phyloP scores from a whole-genome alignment of 2,113 vertebrate species.

The Martes martes region DNA sequence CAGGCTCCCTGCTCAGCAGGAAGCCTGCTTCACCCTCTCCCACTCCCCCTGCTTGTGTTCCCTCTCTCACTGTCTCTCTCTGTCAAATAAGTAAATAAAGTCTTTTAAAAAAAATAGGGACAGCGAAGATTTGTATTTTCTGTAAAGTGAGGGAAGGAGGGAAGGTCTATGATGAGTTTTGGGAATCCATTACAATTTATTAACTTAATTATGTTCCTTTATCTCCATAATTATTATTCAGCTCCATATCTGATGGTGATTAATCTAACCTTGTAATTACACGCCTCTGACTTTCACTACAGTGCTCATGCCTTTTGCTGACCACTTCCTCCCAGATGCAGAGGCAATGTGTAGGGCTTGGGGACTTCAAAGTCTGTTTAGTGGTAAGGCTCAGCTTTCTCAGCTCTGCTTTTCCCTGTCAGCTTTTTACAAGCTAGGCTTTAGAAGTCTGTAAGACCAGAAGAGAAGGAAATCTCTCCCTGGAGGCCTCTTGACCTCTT shows the following conservation, averaged over 20 bases:
- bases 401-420: background rate
- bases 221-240: slow-evolving; percentile 67
- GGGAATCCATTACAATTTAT: slow-evolving; percentile 57
- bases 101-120: too few relatives aligned
- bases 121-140: background rate
- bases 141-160: background rate
- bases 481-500: background rate
- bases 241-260: slow-evolving; percentile 79
- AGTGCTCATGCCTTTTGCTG: slow-evolving; percentile 69
- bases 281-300: slow-evolving; percentile 78
- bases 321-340: slow-evolving; percentile 71
- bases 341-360: slow-evolving; percentile 75
- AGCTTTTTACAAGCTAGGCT: background rate
- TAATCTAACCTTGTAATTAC: slow-evolving; percentile 82
- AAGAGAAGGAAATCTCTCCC: background rate
- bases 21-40: too few relatives aligned
- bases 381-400: slow-evolving; percentile 56
- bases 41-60: too few relatives aligned
- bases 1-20: too few relatives aligned
- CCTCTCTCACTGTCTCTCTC: too few relatives aligned
- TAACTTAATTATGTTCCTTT: slow-evolving; percentile 71
- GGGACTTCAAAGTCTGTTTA: slow-evolving; percentile 76
- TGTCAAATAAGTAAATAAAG: too few relatives aligned
- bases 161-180: background rate
- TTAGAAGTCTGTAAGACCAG: slow-evolving; percentile 33